phyloP scores from a whole-genome alignment of 2,888 invertebrate species.

The Cordilura impudica region DNA sequence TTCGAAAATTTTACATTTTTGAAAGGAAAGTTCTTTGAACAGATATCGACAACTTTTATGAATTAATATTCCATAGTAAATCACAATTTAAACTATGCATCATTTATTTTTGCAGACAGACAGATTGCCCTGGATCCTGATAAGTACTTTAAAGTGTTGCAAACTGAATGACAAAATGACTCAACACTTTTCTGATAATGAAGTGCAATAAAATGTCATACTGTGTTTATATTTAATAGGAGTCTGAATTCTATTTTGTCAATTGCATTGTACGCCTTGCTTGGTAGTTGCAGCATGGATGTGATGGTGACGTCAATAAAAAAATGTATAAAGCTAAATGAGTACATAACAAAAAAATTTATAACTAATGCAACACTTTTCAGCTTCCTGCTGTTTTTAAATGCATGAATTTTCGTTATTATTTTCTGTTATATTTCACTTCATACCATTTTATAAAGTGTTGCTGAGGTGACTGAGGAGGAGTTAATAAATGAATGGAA shows the following conservation, averaged over 20 bases:
- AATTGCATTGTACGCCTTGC: neutral
- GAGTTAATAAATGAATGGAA: conserved; percentile 45
- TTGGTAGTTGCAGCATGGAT: conserved; percentile 9
- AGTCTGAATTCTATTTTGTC: conserved; percentile 25
- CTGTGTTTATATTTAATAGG: conserved; percentile 34
- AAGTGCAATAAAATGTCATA: conserved; percentile 11
- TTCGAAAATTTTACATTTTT: no score
- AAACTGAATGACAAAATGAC: neutral
- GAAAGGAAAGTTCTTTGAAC: no score
- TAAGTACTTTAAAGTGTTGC: no score
- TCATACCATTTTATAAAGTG: neutral
- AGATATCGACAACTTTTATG: no score
- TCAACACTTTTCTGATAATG: no score
- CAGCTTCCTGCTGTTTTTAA: conserved; percentile 55
- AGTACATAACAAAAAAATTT: conserved; percentile 3
- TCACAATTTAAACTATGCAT: no score
- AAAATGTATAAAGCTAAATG: conserved; percentile 50
- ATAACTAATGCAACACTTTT: conserved; percentile 56
- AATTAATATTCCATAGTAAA: no score
- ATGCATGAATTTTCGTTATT: conserved; percentile 39
- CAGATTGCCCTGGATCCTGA: no score
- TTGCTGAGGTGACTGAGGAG: neutral
- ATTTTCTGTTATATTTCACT: neutral
- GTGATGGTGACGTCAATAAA: conserved; percentile 50
- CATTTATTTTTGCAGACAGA: no score